These are phyloP conservation scores for Saguinus imperator DNA, from an alignment of 2,113 vertebrate genomes.

Conservation along the genomic window DNA sequence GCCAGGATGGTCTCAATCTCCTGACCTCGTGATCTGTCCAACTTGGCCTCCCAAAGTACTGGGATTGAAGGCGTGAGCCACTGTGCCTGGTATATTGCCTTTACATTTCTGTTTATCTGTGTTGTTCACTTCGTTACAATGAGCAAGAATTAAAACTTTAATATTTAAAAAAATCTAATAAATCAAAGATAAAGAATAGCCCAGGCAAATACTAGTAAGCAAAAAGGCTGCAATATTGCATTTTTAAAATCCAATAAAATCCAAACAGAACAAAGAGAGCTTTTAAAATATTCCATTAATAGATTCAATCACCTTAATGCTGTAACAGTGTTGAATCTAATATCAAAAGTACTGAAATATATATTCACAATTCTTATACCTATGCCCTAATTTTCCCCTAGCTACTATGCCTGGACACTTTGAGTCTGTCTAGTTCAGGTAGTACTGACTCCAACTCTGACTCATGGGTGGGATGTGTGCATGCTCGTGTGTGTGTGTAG, in stretches of 20 bases:
- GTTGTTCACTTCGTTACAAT: not conserved
- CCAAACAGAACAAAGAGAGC: not conserved
- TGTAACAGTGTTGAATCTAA: not conserved
- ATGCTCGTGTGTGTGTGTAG: not conserved
- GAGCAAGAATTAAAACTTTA: not conserved
- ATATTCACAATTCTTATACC: not conserved
- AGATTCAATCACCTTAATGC: not conserved
- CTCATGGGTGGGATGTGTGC: not conserved
- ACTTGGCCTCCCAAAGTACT: too few relatives aligned
- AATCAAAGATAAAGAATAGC: not conserved
- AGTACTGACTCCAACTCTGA: not conserved
- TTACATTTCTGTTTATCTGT: not conserved
- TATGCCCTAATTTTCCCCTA: not conserved
- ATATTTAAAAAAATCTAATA: not conserved
- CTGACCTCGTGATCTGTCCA: too few relatives aligned
- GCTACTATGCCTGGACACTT: not conserved
- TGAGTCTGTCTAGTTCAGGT: not conserved
- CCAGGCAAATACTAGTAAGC: not conserved
- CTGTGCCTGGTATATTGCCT: not conserved
- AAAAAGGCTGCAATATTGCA: not conserved
- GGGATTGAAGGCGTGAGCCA: too few relatives aligned
- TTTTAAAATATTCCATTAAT: not conserved
- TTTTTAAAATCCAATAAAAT: not conserved
- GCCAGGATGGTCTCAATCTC: too few relatives aligned
- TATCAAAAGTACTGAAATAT: not conserved